These are phyloP conservation scores for Heteromurus nitidus DNA, from an alignment of 2,888 invertebrate species.

Conservation along the genomic window DNA sequence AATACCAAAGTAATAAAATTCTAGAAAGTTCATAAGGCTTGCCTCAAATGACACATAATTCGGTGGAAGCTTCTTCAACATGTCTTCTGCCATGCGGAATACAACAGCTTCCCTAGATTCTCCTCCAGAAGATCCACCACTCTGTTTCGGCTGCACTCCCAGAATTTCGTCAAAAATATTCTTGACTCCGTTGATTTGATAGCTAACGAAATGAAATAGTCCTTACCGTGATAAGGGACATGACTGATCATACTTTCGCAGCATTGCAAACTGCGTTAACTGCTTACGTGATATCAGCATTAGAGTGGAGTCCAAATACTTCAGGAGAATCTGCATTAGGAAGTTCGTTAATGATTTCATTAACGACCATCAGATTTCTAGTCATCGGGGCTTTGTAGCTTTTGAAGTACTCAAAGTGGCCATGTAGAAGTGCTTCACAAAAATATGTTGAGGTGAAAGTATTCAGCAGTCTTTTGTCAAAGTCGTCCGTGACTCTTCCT, in stretches of 20 bases:
- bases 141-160: slow-evolving; percentile 98
- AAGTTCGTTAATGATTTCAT: slow-evolving; percentile 90
- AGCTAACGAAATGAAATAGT: slow-evolving; percentile 75
- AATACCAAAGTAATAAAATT: slow-evolving; percentile 3
- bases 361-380: slow-evolving; percentile 84
- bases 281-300: slow-evolving; percentile 93
- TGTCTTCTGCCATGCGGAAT: slow-evolving; percentile 93
- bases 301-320: slow-evolving; percentile 96
- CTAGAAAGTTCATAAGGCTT: neutral
- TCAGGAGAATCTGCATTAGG: slow-evolving; percentile 93
- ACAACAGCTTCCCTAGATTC: slow-evolving; percentile 95
- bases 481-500: slow-evolving; percentile 95
- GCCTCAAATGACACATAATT: slow-evolving; percentile 92
- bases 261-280: too few relatives aligned
- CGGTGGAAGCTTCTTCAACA: slow-evolving; percentile 89
- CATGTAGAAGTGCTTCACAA: slow-evolving; percentile 89
- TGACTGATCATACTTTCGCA: neutral
- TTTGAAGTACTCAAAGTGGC: slow-evolving; percentile 94
- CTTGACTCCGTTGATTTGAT: slow-evolving; percentile 97
- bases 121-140: slow-evolving; percentile 88
- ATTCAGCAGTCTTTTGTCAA: slow-evolving; percentile 91
- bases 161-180: slow-evolving; percentile 94
- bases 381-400: slow-evolving; percentile 94
- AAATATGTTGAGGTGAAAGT: slow-evolving; percentile 96
- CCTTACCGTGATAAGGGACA: neutral